A percentile compares a stretch with the other conserved stretches of the same genome.
Conservation (phyloP, 23 tunicate genomes). For the Ascidia mentula region DNA sequence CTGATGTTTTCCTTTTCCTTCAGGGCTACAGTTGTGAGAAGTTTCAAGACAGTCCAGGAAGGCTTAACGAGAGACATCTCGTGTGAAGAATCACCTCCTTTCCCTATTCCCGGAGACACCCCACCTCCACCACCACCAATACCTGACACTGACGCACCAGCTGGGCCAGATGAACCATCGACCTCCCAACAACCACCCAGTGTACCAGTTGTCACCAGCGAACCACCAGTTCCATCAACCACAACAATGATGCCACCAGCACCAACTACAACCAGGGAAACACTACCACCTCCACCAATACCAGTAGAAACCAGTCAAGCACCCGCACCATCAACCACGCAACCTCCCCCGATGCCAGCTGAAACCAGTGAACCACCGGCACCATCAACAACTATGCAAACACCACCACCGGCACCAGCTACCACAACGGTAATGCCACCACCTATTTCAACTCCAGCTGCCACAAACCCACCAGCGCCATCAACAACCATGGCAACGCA, state of each 20-base stretch:
- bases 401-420: constrained; percentile 11
- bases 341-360: not conserved
- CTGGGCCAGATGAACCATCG: not conserved
- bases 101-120: not conserved
- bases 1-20: not conserved
- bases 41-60: not conserved
- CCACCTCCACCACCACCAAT: not conserved
- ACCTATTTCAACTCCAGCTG: not conserved
- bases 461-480: not conserved
- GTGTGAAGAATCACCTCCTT: not conserved
- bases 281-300: constrained; percentile 16
- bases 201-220: not conserved
- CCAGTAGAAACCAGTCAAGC: not conserved
- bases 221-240: not conserved
- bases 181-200: not conserved
- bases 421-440: not conserved
- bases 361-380: not conserved
- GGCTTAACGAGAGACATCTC: not conserved
- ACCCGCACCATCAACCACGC: constrained; percentile 1
- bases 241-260: too few species aligned
- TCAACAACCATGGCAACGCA: not conserved
- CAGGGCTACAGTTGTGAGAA: constrained; percentile 24
- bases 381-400: not conserved
- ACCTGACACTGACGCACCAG: not conserved
- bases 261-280: not conserved